Evolutionary conservation across 2,113 vertebrate genomes (phyloP), one percentile per base, ranked within the genome.

Genomic region (Raja brachyura): DNA sequence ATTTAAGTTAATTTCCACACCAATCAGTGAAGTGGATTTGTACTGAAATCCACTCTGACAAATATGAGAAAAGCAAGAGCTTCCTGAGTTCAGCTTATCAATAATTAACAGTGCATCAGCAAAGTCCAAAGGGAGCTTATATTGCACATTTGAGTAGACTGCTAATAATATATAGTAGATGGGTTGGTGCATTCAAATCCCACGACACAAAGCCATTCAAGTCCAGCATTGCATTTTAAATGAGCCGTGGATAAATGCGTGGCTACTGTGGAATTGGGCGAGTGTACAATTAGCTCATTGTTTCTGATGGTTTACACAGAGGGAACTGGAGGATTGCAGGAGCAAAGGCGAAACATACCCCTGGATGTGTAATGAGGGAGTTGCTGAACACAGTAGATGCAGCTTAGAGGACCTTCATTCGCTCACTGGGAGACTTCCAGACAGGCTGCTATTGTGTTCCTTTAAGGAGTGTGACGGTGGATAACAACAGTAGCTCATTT

Each of bases 31-130:
- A n/a, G 90, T 70, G 66, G 66, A 92, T 73, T 16, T 73, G 33
- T 33, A 73, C 5, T 25, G 90, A 73, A 73, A 73, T 48, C 68
- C 90, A 92, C 22, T 92, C 39, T 39, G 73, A 83, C 81, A 93
- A 90, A 86, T 70, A 93, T 93, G 78, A 93, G 75, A 70, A 31
- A 85, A 78, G 83, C 59, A 86, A 48, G 93, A 93, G 96, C 95
- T 96, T 97, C 95, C 95, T 97, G 96, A 96, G 96, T 96, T 96
- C 94, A 95, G 95, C 93, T 96, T 96, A 97, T 97, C 96, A 98
- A 97, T 97, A 97, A 98, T 98, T 96, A 96, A 98, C 95, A 95
- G 94, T 93, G 95, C 97, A 97, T 96, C 96, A 97, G 96, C 96
- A 96, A 95, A 95, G 94, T 97, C 97, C 96, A 93, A 93, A 96